Conservation (phyloP, 2,888 invertebrate species). For the Theretra japonica region DNA sequence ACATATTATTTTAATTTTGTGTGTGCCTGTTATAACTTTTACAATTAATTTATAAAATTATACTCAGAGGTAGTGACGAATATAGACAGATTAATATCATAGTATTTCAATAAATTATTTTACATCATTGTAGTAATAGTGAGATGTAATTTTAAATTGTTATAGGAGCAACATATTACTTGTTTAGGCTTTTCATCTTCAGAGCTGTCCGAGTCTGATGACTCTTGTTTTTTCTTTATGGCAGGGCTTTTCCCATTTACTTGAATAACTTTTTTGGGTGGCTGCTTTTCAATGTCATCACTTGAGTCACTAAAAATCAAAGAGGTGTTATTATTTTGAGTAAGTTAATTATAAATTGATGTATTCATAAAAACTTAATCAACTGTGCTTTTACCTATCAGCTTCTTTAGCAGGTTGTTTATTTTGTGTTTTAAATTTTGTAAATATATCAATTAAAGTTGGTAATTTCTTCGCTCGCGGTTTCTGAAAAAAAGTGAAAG, state of each 20-base stretch:
- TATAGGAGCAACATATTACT: conserved; percentile 41
- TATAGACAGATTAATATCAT: conserved; percentile 54
- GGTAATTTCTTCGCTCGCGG: conserved; percentile 86
- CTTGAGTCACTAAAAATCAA: conserved; percentile 61
- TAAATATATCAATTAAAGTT: conserved; percentile 84
- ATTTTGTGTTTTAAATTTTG: conserved; percentile 79
- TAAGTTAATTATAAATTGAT: too few species aligned
- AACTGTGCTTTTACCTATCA: conserved; percentile 33
- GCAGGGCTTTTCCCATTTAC: conserved; percentile 65
- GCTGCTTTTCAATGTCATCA: conserved; percentile 58
- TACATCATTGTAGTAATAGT: conserved; percentile 55
- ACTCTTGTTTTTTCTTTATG: conserved; percentile 63
- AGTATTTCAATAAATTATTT: conserved; percentile 50
- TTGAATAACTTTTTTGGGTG: conserved; percentile 56
- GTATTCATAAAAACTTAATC: neutral
- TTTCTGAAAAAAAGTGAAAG: conserved; percentile 77
- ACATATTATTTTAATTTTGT: neutral
- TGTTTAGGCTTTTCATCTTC: conserved; percentile 67
- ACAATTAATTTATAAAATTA: neutral
- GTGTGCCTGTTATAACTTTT: neutral
- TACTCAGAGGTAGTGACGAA: conserved; percentile 80
- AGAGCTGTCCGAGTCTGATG: conserved; percentile 73
- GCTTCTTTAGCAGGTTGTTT: conserved; percentile 61
- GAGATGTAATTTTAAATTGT: neutral
- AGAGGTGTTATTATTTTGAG: neutral